A percentile compares a stretch with the other conserved stretches of the same genome.
phyloP scores from a whole-genome alignment of 1,140 invertebrate species.

The Wasmannia auropunctata region DNA sequence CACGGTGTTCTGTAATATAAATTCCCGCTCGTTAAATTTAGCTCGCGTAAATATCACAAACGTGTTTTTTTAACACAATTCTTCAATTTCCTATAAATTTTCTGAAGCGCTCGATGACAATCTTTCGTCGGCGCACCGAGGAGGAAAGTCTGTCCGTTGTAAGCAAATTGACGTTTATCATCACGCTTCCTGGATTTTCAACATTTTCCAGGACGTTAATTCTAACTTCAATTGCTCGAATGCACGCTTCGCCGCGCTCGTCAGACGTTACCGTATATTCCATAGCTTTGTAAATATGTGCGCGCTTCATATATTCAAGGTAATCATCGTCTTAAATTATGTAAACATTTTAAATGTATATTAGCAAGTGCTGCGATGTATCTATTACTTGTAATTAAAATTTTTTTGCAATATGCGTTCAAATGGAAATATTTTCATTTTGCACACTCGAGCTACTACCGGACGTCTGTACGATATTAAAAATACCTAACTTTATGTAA shows the following conservation, averaged over 20 bases:
- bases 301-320: not conserved
- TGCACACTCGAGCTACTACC: not conserved
- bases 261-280: constrained; percentile 43
- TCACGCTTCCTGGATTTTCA: constrained; percentile 39
- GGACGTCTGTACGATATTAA: not conserved
- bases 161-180: constrained; percentile 55
- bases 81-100: constrained; percentile 25
- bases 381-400: not conserved
- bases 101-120: not conserved
- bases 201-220: constrained; percentile 73
- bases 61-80: not conserved
- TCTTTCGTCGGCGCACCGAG: constrained; percentile 9
- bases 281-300: constrained; percentile 40
- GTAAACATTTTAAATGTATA: not conserved
- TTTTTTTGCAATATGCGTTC: not conserved
- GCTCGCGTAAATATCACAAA: not conserved
- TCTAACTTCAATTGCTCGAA: constrained; percentile 44
- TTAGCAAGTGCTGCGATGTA: not conserved
- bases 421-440: not conserved
- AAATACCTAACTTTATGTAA: constrained; percentile 6
- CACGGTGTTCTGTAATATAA: not conserved
- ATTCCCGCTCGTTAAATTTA: not conserved
- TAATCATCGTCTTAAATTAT: too few species aligned
- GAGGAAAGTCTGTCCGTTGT: not conserved
- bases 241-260: not conserved